Evolutionary conservation across 2,113 vertebrate genomes (phyloP).

Genomic region (Phaethornis superciliosus): DNA sequence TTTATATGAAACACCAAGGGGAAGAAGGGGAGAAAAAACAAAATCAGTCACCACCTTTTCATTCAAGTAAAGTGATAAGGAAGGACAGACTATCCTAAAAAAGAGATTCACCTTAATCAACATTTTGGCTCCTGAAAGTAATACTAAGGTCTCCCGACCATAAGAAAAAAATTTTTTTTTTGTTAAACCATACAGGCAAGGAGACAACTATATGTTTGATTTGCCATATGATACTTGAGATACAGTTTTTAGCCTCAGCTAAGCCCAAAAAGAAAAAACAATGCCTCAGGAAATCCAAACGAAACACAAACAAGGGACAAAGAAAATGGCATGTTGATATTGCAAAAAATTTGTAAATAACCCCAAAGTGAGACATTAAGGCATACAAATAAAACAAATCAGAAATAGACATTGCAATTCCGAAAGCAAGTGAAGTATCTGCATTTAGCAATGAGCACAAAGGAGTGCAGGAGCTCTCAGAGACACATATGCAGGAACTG

Average conservation of each 20-base stretch:
- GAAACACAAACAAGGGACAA: not conserved
- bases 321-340: not conserved
- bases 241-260: not conserved
- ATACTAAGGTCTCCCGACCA: not conserved
- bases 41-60: not conserved
- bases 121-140: not conserved
- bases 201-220: not conserved
- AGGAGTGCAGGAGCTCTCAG: not conserved
- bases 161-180: not conserved
- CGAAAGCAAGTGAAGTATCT: not conserved
- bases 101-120: not conserved
- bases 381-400: not conserved
- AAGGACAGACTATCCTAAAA: constrained; percentile 28
- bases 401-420: not conserved
- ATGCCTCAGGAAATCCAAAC: not conserved
- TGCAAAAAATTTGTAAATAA: not conserved
- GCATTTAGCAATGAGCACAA: not conserved
- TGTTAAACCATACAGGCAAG: not conserved
- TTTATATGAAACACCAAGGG: not conserved
- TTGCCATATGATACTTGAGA: not conserved
- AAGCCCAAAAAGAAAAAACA: not conserved
- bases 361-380: not conserved
- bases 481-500: not conserved
- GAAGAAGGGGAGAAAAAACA: not conserved
- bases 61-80: not conserved